These are phyloP conservation scores for Protobothrops mucrosquamatus DNA, from an alignment of 2,113 vertebrate species.

Conservation along the genomic window DNA sequence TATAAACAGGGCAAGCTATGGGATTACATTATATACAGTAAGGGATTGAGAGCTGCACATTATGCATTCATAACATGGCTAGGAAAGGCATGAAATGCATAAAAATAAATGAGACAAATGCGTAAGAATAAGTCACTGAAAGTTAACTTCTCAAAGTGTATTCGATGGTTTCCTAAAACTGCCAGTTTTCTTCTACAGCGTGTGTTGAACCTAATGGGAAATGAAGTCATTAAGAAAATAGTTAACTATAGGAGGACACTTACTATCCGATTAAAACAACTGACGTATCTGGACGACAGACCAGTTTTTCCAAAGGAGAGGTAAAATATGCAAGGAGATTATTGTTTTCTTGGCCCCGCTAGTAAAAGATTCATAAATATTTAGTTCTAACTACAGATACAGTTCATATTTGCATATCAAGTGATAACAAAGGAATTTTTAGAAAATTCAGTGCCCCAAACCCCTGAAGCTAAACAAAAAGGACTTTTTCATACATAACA, in stretches of 20 bases:
- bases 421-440: not conserved
- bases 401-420: not conserved
- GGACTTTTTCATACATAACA: not conserved
- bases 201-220: slow-evolving; percentile 88
- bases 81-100: not conserved
- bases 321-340: slow-evolving; percentile 55
- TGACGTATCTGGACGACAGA: slow-evolving; percentile 88
- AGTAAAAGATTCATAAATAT: not conserved
- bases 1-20: not conserved
- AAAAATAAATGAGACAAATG: not conserved
- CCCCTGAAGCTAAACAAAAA: not conserved
- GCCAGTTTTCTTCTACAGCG: slow-evolving; percentile 61
- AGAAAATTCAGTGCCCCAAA: not conserved
- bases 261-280: slow-evolving; percentile 76
- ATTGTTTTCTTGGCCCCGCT: not conserved
- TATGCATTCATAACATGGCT: not conserved
- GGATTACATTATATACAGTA: too few species aligned
- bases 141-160: not conserved
- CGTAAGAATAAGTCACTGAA: not conserved
- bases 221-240: slow-evolving; percentile 81
- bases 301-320: slow-evolving; percentile 93
- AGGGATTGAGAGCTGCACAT: not conserved
- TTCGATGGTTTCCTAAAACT: not conserved
- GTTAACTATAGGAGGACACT: slow-evolving; percentile 86
- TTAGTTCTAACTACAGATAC: not conserved